These are phyloP conservation scores for Geotrypetes seraphini DNA, from an alignment of 2,797 vertebrate genomes.

Conservation along the genomic window DNA sequence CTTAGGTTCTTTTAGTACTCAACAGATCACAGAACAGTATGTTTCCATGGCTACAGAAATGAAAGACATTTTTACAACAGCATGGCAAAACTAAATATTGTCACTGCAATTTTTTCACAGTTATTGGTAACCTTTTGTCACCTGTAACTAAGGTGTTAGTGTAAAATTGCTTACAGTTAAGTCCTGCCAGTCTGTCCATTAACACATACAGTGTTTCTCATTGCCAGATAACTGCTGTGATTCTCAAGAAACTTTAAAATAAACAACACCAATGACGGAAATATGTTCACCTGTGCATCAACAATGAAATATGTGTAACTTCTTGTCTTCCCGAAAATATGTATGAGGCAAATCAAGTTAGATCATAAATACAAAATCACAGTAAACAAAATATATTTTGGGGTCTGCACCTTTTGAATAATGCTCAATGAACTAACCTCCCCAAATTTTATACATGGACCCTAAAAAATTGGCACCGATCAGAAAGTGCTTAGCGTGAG, in stretches of 20 bases:
- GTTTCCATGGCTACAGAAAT: too few species aligned
- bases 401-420: too few species aligned
- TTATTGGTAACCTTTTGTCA: constrained; percentile 7
- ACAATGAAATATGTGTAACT: constrained; percentile 14
- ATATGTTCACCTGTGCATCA: constrained; percentile 10
- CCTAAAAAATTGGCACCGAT: too few species aligned
- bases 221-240: constrained; percentile 11
- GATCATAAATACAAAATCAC: too few species aligned
- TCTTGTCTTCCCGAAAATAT: constrained; percentile 14
- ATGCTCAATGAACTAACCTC: too few species aligned
- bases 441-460: too few species aligned
- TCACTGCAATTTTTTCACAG: constrained; percentile 10
- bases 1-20: too few species aligned
- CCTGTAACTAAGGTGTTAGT: constrained; percentile 14
- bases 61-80: constrained; percentile 3
- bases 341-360: constrained; percentile 15
- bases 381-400: too few species aligned
- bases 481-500: too few species aligned
- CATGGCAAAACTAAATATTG: not conserved
- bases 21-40: too few species aligned
- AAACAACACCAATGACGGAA: constrained; percentile 19
- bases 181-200: constrained; percentile 11
- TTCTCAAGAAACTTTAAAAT: constrained; percentile 28
- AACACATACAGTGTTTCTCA: constrained; percentile 12
- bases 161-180: constrained; percentile 6